Conservation (phyloP, 2,888 invertebrate genomes). For the Dynastes hyllus region DNA sequence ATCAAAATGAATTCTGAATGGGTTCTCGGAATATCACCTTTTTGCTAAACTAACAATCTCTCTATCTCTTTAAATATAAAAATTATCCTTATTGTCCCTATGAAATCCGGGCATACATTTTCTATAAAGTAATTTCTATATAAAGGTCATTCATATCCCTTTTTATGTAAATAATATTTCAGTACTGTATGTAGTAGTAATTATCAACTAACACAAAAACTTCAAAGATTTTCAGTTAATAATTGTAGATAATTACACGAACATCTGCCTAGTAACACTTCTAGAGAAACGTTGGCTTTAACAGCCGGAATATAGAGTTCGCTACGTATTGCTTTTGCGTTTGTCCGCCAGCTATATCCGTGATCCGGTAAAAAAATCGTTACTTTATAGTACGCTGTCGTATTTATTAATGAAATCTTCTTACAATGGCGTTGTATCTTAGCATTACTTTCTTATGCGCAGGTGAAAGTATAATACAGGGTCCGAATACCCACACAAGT, state of each 20-base stretch:
- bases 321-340: not conserved
- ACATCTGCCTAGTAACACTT: not conserved
- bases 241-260: not conserved
- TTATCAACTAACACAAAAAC: not conserved
- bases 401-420: conserved; percentile 48
- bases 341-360: conserved; percentile 20
- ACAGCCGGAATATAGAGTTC: not conserved
- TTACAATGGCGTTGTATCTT: conserved; percentile 31
- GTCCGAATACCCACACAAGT: conserved; percentile 54
- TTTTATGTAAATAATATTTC: too few species aligned
- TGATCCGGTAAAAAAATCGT: conserved; percentile 36
- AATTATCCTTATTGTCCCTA: too few species aligned
- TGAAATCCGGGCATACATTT: too few species aligned
- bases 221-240: not conserved
- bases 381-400: not conserved
- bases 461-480: conserved; percentile 54
- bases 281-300: not conserved
- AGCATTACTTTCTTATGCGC: conserved; percentile 47
- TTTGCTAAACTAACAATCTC: too few species aligned
- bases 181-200: too few species aligned
- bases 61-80: too few species aligned
- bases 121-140: too few species aligned
- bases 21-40: too few species aligned
- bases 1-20: too few species aligned
- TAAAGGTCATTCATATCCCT: too few species aligned